Conservation (phyloP, 2,888 invertebrate species). For the Xestoiulus laeticollis region DNA sequence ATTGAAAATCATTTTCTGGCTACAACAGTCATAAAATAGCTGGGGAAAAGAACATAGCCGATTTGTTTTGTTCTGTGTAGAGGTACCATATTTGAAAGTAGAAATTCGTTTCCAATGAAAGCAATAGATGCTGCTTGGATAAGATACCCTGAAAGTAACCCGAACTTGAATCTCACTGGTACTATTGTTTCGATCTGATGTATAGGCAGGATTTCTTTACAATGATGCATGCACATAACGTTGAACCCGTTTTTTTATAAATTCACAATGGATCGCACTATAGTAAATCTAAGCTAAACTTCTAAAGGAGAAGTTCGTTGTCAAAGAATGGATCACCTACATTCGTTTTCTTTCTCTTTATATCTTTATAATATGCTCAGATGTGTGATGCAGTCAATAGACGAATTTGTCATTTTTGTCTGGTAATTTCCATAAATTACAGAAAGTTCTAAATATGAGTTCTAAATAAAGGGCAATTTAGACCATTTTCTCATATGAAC, state of each 20-base stretch:
- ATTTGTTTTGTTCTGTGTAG: background rate
- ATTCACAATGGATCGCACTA: background rate
- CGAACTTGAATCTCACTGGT: background rate
- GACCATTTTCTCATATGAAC: too few species aligned
- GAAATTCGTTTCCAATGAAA: background rate
- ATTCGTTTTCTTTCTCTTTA: too few species aligned
- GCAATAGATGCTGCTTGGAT: background rate
- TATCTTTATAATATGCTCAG: too few species aligned
- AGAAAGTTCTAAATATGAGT: too few species aligned
- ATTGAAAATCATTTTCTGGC: background rate
- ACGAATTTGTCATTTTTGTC: too few species aligned
- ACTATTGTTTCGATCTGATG: background rate
- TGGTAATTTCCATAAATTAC: too few species aligned
- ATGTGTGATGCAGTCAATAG: too few species aligned
- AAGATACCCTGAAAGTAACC: background rate
- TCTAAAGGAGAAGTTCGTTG: background rate
- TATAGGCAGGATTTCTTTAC: background rate
- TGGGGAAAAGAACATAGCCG: background rate
- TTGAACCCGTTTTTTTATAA: background rate
- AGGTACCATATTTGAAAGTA: background rate
- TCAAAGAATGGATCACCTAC: too few species aligned
- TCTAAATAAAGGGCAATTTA: too few species aligned
- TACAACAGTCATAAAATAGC: background rate
- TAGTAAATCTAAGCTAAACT: background rate
- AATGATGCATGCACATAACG: too few species aligned